Evolutionary conservation across 2,888 invertebrate species (phyloP).

Genomic region (Zhuqinia jingwanae): DNA sequence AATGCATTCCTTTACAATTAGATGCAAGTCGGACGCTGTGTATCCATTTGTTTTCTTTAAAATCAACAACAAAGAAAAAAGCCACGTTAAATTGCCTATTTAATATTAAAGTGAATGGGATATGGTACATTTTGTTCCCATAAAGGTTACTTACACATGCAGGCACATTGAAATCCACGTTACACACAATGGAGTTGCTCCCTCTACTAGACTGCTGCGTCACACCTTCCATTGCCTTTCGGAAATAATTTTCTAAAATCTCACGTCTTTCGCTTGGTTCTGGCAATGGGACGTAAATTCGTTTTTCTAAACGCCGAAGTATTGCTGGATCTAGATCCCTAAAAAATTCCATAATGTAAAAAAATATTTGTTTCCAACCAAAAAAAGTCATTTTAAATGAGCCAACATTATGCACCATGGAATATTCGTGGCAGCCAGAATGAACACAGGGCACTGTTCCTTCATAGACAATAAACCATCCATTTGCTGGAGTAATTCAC

Average conservation of each 20-base stretch:
- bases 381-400: constrained; percentile 25
- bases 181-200: constrained; percentile 66
- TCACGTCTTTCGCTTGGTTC: constrained; percentile 85
- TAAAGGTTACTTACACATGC: constrained; percentile 67
- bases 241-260: constrained; percentile 84
- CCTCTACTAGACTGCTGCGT: constrained; percentile 79
- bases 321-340: constrained; percentile 95
- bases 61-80: constrained; percentile 11
- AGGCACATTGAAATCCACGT: constrained; percentile 72
- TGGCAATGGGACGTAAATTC: constrained; percentile 91
- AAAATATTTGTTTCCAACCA: background rate
- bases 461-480: constrained; percentile 87
- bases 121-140: no score
- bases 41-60: constrained; percentile 86
- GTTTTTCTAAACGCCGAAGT: constrained; percentile 92
- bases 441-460: constrained; percentile 83
- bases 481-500: constrained; percentile 92
- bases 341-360: background rate
- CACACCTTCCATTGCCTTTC: constrained; percentile 81
- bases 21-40: constrained; percentile 93
- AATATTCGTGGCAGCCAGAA: constrained; percentile 93
- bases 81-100: no score
- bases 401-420: constrained; percentile 87
- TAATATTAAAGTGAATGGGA: no score
- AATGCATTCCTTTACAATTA: constrained; percentile 93